Conservation (phyloP, 2,113 vertebrate species). For the Excalfactoria chinensis region DNA sequence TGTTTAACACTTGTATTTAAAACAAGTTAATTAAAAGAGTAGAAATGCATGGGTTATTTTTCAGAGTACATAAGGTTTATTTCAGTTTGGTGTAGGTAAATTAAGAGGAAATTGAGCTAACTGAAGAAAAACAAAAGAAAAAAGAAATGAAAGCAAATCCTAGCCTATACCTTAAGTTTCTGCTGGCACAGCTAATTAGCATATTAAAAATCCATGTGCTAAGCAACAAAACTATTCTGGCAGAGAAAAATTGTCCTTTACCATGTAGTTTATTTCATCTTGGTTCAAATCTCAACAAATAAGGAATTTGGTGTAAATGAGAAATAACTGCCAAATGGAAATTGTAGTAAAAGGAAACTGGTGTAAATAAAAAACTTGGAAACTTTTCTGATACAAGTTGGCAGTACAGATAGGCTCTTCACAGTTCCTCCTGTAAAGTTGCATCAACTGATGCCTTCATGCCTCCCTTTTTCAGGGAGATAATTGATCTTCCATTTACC, state of each 20-base stretch:
- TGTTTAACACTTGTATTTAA: not conserved
- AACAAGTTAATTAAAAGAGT: not conserved
- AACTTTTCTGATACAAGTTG: not conserved
- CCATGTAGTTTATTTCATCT: not conserved
- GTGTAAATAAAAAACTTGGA: accelerated
- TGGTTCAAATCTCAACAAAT: not conserved
- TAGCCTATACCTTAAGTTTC: not conserved
- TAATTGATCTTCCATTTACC: not conserved
- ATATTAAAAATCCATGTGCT: not conserved
- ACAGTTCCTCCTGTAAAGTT: not conserved
- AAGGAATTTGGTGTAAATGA: not conserved
- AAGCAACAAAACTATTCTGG: not conserved
- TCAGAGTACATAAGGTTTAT: not conserved
- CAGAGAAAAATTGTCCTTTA: not conserved
- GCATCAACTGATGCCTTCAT: not conserved
- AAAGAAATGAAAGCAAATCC: slow-evolving; percentile 6
- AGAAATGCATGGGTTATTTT: not conserved
- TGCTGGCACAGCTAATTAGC: not conserved
- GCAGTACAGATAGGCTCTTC: not conserved
- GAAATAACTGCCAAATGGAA: not conserved
- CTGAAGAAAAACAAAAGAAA: slow-evolving; percentile 22
- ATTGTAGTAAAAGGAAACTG: not conserved
- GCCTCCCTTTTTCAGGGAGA: not conserved
- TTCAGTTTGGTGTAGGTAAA: slow-evolving; percentile 15
- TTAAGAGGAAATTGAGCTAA: slow-evolving; percentile 14